Conservation (phyloP, 1,140 invertebrate species). For the Zaprionus taronus region DNA sequence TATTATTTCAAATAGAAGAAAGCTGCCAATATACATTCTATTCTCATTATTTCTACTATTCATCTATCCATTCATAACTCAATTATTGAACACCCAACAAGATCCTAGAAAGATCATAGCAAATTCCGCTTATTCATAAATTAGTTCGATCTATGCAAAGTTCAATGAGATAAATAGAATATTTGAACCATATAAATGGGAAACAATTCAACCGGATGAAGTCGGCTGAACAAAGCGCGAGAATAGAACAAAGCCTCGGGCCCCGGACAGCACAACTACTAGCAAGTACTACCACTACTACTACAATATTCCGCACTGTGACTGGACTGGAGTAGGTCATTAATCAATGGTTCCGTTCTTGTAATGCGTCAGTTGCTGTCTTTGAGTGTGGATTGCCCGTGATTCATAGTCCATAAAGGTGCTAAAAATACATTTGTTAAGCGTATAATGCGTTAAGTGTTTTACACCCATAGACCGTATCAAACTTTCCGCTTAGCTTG, state of each 20-base stretch:
- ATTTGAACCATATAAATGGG: neutral
- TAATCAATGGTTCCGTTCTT: conserved; percentile 43
- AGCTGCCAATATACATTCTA: too few relatives aligned
- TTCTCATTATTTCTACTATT: neutral
- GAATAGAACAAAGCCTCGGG: conserved; percentile 44
- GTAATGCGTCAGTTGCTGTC: conserved; percentile 35
- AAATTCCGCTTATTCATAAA: neutral
- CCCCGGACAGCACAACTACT: neutral
- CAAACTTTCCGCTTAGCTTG: conserved; percentile 15
- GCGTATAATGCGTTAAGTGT: conserved; percentile 22
- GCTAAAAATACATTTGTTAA: conserved; percentile 23
- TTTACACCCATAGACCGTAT: conserved; percentile 3
- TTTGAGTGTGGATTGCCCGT: conserved; percentile 19
- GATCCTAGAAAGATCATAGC: neutral
- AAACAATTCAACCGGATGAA: conserved; percentile 68
- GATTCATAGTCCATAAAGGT: conserved; percentile 32
- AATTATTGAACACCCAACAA: neutral
- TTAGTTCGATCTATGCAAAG: neutral
- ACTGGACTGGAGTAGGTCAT: conserved; percentile 31
- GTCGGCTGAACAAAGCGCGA: conserved; percentile 35
- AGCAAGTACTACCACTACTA: neutral
- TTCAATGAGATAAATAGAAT: neutral
- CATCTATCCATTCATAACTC: neutral
- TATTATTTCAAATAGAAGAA: too few relatives aligned
- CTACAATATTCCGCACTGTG: neutral